These are phyloP conservation scores for Brenthis hecate DNA, from an alignment of 2,888 invertebrate genomes.

Conservation along the genomic window DNA sequence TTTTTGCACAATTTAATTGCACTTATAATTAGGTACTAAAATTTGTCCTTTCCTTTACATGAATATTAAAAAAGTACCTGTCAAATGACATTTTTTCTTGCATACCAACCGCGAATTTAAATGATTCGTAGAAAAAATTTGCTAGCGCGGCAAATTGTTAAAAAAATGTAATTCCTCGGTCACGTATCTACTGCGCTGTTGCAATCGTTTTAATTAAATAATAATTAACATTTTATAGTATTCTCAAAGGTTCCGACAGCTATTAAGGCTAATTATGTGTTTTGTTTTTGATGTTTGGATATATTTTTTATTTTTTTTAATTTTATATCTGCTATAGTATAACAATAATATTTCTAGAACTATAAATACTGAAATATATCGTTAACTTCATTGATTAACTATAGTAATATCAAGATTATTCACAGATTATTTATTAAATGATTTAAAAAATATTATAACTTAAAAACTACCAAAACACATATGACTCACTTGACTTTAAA, in stretches of 20 bases:
- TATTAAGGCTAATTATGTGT: slow-evolving; percentile 43
- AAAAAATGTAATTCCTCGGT: slow-evolving; percentile 37
- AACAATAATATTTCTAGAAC: too few species aligned
- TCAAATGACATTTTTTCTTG: slow-evolving; percentile 1
- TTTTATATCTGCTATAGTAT: too few species aligned
- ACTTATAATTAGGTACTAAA: too few species aligned
- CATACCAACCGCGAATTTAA: slow-evolving; percentile 18
- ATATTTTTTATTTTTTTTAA: not conserved
- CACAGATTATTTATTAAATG: too few species aligned
- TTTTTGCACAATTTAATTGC: not conserved
- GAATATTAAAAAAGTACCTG: not conserved
- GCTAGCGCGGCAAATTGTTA: slow-evolving; percentile 25
- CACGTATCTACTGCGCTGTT: slow-evolving; percentile 32
- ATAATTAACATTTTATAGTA: slow-evolving; percentile 42
- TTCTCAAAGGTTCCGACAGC: slow-evolving; percentile 45
- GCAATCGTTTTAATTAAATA: slow-evolving; percentile 39
- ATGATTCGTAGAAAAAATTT: slow-evolving; percentile 31
- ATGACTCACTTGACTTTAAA: too few species aligned
- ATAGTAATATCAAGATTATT: too few species aligned
- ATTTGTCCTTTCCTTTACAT: too few species aligned
- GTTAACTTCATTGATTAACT: too few species aligned
- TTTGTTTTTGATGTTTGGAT: slow-evolving; percentile 28
- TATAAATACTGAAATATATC: too few species aligned
- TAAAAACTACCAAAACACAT: too few species aligned
- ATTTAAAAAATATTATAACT: too few species aligned